Conservation (phyloP, 2,113 vertebrate species). For the Brienomyrus longianalis region DNA sequence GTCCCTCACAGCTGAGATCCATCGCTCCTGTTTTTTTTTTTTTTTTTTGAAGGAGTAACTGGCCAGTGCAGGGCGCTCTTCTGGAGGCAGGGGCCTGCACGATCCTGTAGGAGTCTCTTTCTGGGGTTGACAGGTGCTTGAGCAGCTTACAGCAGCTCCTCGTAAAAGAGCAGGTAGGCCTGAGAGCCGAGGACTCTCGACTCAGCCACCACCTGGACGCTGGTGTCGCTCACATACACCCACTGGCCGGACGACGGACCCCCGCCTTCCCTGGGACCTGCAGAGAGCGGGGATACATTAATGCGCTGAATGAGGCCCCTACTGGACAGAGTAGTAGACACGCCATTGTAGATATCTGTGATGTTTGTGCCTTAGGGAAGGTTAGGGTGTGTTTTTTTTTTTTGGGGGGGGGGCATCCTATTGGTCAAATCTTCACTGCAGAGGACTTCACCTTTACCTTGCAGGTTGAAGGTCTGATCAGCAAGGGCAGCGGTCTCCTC, state of each 20-base stretch:
- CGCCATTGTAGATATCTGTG: neutral
- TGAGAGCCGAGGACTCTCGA: slow-evolving; percentile 90
- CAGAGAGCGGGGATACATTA: slow-evolving; percentile 35
- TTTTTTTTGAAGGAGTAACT: neutral
- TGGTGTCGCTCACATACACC: slow-evolving; percentile 90
- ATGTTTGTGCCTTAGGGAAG: neutral
- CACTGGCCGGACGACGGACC: slow-evolving; percentile 73
- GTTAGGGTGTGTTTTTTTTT: neutral
- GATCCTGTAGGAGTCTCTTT: slow-evolving; percentile 5
- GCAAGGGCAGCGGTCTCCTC: slow-evolving; percentile 15
- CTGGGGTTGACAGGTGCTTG: slow-evolving; percentile 15
- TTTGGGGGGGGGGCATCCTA: neutral
- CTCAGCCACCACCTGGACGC: slow-evolving; percentile 84
- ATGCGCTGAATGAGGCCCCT: neutral
- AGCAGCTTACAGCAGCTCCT: slow-evolving; percentile 66
- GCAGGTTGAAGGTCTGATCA: neutral
- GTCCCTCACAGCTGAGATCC: neutral
- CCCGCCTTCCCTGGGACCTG: slow-evolving; percentile 74
- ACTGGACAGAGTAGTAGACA: neutral
- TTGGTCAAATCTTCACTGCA: too few species aligned
- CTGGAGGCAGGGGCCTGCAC: neutral
- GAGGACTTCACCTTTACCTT: neutral
- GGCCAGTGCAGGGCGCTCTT: neutral
- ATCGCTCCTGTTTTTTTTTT: neutral
- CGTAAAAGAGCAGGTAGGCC: slow-evolving; percentile 96